Conservation (phyloP, 2,797 vertebrate species). For the Myotis planiceps region DNA sequence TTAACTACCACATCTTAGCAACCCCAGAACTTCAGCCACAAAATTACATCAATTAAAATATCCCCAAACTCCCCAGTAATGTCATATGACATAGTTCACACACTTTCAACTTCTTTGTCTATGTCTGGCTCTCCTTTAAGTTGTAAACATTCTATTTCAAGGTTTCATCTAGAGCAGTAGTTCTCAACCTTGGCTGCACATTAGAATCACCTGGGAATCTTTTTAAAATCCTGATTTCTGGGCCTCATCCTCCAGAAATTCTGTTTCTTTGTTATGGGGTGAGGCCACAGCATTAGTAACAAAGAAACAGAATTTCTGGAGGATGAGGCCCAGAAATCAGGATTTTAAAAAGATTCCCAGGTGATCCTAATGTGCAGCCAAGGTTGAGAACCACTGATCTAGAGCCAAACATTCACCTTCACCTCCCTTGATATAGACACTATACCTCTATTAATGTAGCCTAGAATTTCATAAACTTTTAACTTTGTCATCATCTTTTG, state of each 20-base stretch:
- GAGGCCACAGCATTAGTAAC: too few species aligned
- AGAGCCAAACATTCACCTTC: not conserved
- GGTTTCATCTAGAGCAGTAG: not conserved
- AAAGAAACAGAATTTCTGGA: too few species aligned
- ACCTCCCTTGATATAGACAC: not conserved
- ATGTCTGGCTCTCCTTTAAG: not conserved
- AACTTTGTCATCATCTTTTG: not conserved
- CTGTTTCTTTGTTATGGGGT: too few species aligned
- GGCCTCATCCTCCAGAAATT: too few species aligned
- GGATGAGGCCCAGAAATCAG: too few species aligned
- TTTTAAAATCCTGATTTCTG: too few species aligned
- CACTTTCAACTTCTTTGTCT: not conserved
- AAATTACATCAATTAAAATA: slow-evolving; percentile 40
- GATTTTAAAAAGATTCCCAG: too few species aligned
- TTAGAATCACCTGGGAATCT: too few species aligned
- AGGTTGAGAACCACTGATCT: not conserved
- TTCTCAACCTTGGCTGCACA: too few species aligned
- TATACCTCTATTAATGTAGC: not conserved
- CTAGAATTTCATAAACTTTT: not conserved
- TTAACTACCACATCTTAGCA: not conserved
- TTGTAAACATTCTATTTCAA: not conserved
- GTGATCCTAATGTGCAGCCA: too few species aligned
- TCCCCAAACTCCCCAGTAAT: not conserved
- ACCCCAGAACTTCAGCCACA: not conserved
- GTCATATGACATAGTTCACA: not conserved